phyloP scores from a whole-genome alignment of 1,140 invertebrate species.

The Diorhabda elongata region DNA sequence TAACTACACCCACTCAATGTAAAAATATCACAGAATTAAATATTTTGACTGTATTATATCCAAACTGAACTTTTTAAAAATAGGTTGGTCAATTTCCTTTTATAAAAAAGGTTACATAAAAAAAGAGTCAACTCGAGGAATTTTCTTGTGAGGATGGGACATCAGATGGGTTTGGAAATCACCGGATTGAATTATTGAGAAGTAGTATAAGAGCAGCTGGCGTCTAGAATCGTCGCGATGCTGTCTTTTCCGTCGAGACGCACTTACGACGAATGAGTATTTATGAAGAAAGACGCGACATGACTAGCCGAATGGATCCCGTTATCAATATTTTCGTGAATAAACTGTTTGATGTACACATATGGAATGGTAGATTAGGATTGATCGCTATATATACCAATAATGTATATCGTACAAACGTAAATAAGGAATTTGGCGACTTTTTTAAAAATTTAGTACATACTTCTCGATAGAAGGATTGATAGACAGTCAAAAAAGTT shows the following conservation, averaged over 20 bases:
- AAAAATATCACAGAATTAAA: too few species aligned
- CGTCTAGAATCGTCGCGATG: conserved; percentile 20
- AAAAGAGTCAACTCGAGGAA: neutral
- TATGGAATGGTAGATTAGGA: neutral
- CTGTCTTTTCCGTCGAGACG: conserved; percentile 22
- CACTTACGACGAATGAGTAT: conserved; percentile 26
- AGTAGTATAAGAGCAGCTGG: conserved; percentile 26
- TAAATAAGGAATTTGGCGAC: too few species aligned
- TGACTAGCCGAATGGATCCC: conserved; percentile 24
- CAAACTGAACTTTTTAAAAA: too few species aligned
- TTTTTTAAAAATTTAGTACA: too few species aligned
- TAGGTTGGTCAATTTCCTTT: too few species aligned
- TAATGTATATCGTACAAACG: neutral
- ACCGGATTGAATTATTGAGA: conserved; percentile 27
- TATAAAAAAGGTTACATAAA: conserved; percentile 3
- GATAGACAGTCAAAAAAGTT: too few species aligned
- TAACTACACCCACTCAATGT: too few species aligned
- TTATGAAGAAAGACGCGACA: conserved; percentile 26
- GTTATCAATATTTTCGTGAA: conserved; percentile 21
- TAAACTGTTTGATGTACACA: conserved; percentile 6
- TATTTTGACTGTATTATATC: too few species aligned
- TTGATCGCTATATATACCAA: neutral
- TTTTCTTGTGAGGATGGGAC: conserved; percentile 7
- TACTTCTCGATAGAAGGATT: too few species aligned
- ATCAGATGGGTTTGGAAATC: conserved; percentile 29